These are phyloP conservation scores for Acanthoscelides obtectus DNA, from an alignment of 2,888 invertebrate genomes.

Conservation along the genomic window DNA sequence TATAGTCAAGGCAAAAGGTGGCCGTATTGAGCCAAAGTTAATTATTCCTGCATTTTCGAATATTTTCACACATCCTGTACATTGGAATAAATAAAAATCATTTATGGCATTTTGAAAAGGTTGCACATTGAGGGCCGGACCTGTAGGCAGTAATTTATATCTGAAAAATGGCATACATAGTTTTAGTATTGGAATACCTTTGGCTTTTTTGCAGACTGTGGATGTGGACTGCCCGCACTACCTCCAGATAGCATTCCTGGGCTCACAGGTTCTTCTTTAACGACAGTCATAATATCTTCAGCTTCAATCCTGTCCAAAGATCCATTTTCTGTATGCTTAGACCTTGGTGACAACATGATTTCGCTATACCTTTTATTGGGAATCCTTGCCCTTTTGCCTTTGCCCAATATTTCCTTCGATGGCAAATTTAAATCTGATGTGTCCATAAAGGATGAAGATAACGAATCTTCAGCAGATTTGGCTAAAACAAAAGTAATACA, in stretches of 20 bases:
- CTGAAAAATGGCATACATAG: no score
- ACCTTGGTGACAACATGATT: constrained; percentile 29
- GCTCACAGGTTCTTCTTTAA: background rate
- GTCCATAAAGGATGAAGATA: constrained; percentile 1
- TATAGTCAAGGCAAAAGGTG: no score
- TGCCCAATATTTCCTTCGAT: constrained; percentile 30
- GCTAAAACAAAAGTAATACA: no score
- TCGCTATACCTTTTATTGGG: constrained; percentile 48
- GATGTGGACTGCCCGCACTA: constrained; percentile 15
- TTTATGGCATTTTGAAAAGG: no score
- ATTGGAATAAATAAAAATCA: no score
- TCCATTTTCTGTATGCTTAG: constrained; percentile 31
- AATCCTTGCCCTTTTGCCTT: constrained; percentile 46
- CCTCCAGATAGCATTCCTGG: background rate
- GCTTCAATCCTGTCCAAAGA: constrained; percentile 19
- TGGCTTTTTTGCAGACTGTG: constrained; percentile 24
- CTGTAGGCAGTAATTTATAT: no score
- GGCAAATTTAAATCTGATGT: constrained; percentile 14
- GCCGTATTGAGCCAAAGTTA: no score
- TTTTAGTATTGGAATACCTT: constrained; percentile 40
- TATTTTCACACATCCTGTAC: no score
- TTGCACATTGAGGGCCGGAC: no score
- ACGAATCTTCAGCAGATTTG: constrained; percentile 12
- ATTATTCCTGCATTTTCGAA: no score
- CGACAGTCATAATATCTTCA: constrained; percentile 17